Percentiles rank a stretch among this genome's conserved stretches.
These are phyloP conservation scores for Sisyra nigra DNA, from an alignment of 2,888 invertebrate species.

Conservation along the genomic window DNA sequence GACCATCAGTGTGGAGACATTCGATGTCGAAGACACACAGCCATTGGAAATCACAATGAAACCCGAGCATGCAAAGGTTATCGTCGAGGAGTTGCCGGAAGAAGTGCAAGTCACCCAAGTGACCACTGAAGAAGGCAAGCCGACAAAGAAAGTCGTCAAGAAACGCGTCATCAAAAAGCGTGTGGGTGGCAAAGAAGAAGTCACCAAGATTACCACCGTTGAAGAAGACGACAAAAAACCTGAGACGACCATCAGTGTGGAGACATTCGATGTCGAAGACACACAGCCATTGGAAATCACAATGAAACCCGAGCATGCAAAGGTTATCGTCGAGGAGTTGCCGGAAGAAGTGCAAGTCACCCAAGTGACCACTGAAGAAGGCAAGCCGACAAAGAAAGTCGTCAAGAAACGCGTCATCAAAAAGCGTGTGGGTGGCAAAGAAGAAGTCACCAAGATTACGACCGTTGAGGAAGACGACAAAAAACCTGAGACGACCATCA, in stretches of 20 bases:
- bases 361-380: constrained; percentile 15
- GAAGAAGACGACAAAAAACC: constrained; percentile 24
- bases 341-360: constrained; percentile 19
- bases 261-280: constrained; percentile 20
- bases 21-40: constrained; percentile 13
- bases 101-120: constrained; percentile 15
- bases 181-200: constrained; percentile 20
- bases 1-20: constrained; percentile 10
- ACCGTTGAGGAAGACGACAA: constrained; percentile 29
- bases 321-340: constrained; percentile 14
- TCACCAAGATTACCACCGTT: constrained; percentile 27
- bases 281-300: constrained; percentile 18
- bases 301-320: constrained; percentile 24
- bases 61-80: constrained; percentile 6
- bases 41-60: constrained; percentile 13
- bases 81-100: constrained; percentile 15
- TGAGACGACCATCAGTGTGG: constrained; percentile 22
- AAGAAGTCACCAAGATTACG: constrained; percentile 28
- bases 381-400: constrained; percentile 19
- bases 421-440: constrained; percentile 19
- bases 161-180: constrained; percentile 17
- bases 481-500: constrained; percentile 25
- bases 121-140: constrained; percentile 13
- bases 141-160: constrained; percentile 13
- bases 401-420: constrained; percentile 15